Conservation (phyloP, 2,797 vertebrate species). For the Pseudochromis fuscus region DNA sequence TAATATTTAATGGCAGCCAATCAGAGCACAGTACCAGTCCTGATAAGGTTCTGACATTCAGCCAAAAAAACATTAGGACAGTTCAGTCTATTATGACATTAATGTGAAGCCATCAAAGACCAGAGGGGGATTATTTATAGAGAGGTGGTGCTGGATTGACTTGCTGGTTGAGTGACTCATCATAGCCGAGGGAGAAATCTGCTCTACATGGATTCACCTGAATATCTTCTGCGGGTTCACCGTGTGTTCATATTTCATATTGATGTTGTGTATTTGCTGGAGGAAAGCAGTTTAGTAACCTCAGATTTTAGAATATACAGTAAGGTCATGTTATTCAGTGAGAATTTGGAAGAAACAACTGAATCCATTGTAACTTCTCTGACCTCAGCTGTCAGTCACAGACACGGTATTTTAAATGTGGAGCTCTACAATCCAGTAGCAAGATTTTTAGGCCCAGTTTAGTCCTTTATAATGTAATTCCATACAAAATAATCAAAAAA, state of each 20-base stretch:
- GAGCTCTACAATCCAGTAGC: too few relatives aligned
- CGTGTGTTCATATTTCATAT: not conserved
- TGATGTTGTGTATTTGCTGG: not conserved
- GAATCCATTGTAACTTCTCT: too few relatives aligned
- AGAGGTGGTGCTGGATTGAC: conserved; percentile 18
- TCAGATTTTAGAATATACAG: too few relatives aligned
- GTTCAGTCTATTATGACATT: too few relatives aligned
- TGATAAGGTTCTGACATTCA: not conserved
- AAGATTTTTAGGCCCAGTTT: too few relatives aligned
- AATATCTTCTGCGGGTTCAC: not conserved
- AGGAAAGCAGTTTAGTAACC: not conserved
- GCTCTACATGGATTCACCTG: not conserved
- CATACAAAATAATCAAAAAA: too few relatives aligned
- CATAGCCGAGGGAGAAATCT: not conserved
- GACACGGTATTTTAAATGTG: too few relatives aligned
- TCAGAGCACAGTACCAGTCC: not conserved
- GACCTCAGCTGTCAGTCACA: too few relatives aligned
- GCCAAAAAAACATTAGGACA: not conserved
- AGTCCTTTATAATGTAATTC: too few relatives aligned
- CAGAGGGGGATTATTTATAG: conserved; percentile 4
- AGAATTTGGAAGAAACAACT: not conserved
- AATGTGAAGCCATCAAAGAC: conserved; percentile 8
- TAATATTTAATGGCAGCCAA: not conserved
- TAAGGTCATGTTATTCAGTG: too few relatives aligned
- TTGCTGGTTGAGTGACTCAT: conserved; percentile 23